Percentiles rank a stretch among this genome's conserved stretches.
phyloP scores from a whole-genome alignment of 2,797 vertebrate genomes.

The Chiroxiphia lanceolata region DNA sequence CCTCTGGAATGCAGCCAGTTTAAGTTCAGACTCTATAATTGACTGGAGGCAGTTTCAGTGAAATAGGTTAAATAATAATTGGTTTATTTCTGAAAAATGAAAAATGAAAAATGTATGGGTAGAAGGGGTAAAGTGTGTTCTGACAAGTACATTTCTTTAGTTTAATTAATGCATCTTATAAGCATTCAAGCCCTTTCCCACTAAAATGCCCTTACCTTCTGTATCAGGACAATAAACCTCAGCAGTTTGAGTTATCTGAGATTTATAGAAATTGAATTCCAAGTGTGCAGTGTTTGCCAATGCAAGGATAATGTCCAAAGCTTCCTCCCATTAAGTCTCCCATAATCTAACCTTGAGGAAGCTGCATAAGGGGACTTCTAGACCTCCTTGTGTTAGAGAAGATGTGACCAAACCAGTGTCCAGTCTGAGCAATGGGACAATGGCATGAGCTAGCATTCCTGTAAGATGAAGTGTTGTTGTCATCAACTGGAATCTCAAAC shows the following conservation, averaged over 20 bases:
- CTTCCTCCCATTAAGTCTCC: background rate
- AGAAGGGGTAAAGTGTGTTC: background rate
- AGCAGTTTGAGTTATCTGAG: background rate
- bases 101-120: background rate
- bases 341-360: background rate
- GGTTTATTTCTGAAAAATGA: background rate
- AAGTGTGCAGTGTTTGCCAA: background rate
- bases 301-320: background rate
- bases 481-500: background rate
- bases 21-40: background rate
- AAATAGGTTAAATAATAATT: background rate
- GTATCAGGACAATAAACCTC: background rate
- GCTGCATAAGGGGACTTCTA: background rate
- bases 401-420: background rate
- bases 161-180: background rate
- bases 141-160: background rate
- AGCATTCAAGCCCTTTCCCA: background rate
- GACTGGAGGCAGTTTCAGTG: background rate
- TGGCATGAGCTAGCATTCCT: background rate
- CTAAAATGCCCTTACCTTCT: background rate
- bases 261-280: slow-evolving; percentile 1
- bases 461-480: background rate
- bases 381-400: background rate
- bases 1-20: background rate
- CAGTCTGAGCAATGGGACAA: background rate